These are phyloP conservation scores for Macroramphosus scolopax DNA, from an alignment of 2,797 vertebrate genomes.

Conservation along the genomic window DNA sequence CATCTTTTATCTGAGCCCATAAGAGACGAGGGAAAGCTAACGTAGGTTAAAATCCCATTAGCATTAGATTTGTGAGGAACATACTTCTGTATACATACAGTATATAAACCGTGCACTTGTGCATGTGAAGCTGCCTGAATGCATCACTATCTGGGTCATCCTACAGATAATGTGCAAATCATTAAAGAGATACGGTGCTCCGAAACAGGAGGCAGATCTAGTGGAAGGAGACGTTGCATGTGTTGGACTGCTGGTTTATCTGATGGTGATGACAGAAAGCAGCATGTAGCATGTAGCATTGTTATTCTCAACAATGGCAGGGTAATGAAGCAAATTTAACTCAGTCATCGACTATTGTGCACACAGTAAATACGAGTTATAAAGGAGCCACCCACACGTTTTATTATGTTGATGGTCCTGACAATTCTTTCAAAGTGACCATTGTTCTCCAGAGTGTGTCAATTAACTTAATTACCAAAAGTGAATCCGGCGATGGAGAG, in stretches of 20 bases:
- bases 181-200: constrained; percentile 52
- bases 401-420: too few relatives aligned
- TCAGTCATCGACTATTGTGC: too few relatives aligned
- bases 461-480: too few relatives aligned
- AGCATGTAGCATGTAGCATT: constrained; percentile 9
- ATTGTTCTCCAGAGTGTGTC: too few relatives aligned
- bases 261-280: constrained; percentile 18
- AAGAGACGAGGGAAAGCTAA: constrained; percentile 3
- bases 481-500: too few relatives aligned
- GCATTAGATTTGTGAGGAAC: constrained; percentile 4
- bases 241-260: too few relatives aligned
- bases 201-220: constrained; percentile 18
- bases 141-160: constrained; percentile 71
- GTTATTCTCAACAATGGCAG: constrained; percentile 16
- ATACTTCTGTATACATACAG: too few relatives aligned
- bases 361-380: too few relatives aligned
- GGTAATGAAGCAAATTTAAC: constrained; percentile 30
- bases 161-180: constrained; percentile 66
- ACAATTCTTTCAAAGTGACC: too few relatives aligned
- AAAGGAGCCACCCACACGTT: too few relatives aligned
- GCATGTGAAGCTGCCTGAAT: constrained; percentile 33
- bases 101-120: too few relatives aligned
- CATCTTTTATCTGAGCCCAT: constrained; percentile 35
- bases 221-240: too few relatives aligned
- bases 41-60: neutral